A percentile compares a stretch with the other conserved stretches of the same genome.
These are phyloP conservation scores for Loriculus beryllinus DNA, from an alignment of 2,797 vertebrate species.

Conservation along the genomic window DNA sequence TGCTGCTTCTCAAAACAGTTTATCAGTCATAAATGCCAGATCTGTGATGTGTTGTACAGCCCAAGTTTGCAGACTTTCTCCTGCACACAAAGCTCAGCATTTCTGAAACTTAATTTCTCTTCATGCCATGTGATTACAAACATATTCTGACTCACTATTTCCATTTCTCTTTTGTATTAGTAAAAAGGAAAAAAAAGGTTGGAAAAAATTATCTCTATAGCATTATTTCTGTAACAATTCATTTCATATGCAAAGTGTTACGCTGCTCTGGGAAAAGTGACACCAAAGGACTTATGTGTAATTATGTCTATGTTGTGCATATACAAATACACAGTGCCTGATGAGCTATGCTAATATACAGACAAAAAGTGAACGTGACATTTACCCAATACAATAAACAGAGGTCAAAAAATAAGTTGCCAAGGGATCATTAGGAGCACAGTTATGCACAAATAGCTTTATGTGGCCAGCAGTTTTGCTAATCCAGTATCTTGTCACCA, in stretches of 20 bases:
- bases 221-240: conserved; percentile 27
- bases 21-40: neutral
- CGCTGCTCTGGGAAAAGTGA: conserved; percentile 7
- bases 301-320: conserved; percentile 38
- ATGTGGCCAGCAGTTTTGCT: neutral
- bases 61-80: neutral
- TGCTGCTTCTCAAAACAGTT: conserved; percentile 8
- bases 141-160: conserved; percentile 13
- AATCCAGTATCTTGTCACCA: neutral
- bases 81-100: neutral
- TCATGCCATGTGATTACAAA: neutral
- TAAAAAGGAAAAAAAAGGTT: neutral
- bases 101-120: conserved; percentile 33
- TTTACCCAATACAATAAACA: conserved; percentile 45
- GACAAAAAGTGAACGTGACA: conserved; percentile 11
- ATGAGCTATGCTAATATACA: conserved; percentile 22
- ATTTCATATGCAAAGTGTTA: conserved; percentile 37
- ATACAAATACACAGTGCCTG: neutral
- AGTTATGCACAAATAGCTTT: neutral
- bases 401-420: conserved; percentile 29
- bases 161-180: conserved; percentile 8
- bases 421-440: neutral
- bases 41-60: neutral
- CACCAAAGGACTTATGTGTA: neutral
- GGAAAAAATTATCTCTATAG: neutral